phyloP scores from a whole-genome alignment of 37 sponge, comb jelly and placozoan species.

The Chondrilla cf. caribensis region DNA sequence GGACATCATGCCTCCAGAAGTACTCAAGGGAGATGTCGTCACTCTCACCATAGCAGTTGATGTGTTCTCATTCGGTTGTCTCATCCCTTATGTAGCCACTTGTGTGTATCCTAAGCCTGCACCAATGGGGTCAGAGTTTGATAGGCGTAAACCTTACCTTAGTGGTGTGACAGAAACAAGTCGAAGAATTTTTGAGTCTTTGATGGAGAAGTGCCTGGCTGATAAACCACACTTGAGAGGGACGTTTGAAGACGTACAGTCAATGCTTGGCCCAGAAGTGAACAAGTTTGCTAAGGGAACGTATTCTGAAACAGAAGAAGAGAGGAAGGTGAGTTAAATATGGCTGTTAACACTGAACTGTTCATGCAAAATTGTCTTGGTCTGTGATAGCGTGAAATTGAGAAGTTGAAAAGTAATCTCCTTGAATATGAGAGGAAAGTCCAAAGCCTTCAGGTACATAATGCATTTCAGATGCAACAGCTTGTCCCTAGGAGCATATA shows the following conservation, averaged over 20 bases:
- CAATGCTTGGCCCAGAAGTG: background rate
- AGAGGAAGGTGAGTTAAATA: no score
- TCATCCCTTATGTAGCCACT: background rate
- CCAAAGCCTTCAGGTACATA: no score
- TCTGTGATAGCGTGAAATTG: no score
- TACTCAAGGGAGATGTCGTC: background rate
- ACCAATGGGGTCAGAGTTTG: background rate
- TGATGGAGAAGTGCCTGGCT: background rate
- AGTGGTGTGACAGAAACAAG: background rate
- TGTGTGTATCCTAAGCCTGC: background rate
- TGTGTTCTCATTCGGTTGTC: constrained; percentile 22
- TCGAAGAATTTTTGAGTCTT: background rate
- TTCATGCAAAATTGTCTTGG: no score
- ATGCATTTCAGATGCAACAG: no score
- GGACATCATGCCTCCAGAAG: constrained; percentile 20
- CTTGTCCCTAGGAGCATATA: no score
- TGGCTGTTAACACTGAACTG: no score
- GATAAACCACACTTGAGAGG: background rate
- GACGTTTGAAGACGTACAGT: background rate
- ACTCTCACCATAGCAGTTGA: background rate
- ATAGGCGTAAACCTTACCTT: background rate
- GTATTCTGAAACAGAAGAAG: no score
- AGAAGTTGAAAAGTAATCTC: no score
- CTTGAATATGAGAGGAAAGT: no score
- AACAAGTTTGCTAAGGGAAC: background rate